Evolutionary conservation across 2,888 invertebrate species (phyloP).

Genomic region (Troglohyphantes excavatus): DNA sequence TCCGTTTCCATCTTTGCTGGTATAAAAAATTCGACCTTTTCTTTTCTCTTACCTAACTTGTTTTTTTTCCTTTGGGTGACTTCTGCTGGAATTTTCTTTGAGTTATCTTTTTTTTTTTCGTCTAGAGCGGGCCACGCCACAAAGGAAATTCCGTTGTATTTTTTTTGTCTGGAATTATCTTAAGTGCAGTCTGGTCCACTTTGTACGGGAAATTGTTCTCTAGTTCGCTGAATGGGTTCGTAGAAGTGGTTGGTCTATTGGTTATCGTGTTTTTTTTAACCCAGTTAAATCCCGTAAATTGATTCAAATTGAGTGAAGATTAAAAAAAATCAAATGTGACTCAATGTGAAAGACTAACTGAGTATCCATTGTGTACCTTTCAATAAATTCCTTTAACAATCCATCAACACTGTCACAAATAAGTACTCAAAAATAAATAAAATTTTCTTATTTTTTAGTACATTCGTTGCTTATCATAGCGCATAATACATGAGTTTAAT

Average conservation of each 20-base stretch:
- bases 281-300: too few relatives aligned
- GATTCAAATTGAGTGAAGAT: too few relatives aligned
- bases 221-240: neutral
- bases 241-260: neutral
- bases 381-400: too few relatives aligned
- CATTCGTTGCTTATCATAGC: too few relatives aligned
- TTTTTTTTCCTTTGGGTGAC: neutral
- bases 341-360: too few relatives aligned
- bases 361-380: too few relatives aligned
- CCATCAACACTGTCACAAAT: too few relatives aligned
- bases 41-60: conserved; percentile 2
- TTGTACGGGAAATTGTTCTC: conserved; percentile 1
- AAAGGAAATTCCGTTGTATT: conserved; percentile 14
- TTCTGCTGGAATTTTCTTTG: neutral
- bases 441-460: too few relatives aligned
- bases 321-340: too few relatives aligned
- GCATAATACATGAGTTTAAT: too few relatives aligned
- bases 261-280: neutral
- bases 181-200: conserved; percentile 8
- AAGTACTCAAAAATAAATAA: too few relatives aligned
- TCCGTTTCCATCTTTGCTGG: conserved; percentile 10
- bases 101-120: neutral
- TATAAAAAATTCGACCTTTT: conserved; percentile 28
- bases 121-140: neutral
- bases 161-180: conserved; percentile 26